A percentile compares a stretch with the other conserved stretches of the same genome.
Evolutionary conservation across 2,113 vertebrate species (phyloP).

Genomic region (Phrynocephalus versicolor): DNA sequence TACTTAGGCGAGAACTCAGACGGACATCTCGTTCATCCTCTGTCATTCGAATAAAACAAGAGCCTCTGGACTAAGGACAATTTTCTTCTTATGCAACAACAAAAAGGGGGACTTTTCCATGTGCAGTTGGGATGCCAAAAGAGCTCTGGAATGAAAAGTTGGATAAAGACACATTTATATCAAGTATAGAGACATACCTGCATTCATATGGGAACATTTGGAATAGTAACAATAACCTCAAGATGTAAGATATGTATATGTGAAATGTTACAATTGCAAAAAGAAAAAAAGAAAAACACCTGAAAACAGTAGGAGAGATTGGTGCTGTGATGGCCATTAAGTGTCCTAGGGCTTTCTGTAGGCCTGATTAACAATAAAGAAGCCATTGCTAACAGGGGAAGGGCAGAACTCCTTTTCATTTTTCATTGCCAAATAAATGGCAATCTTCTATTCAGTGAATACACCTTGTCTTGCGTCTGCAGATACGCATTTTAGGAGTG

Average conservation of each 20-base stretch:
- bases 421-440: slow-evolving; percentile 59
- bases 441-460: slow-evolving; percentile 52
- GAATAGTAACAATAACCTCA: slow-evolving; percentile 76
- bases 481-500: slow-evolving; percentile 58
- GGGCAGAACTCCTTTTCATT: slow-evolving; percentile 45
- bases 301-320: slow-evolving; percentile 59
- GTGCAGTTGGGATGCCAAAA: slow-evolving; percentile 74
- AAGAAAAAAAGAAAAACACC: slow-evolving; percentile 33
- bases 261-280: slow-evolving; percentile 78
- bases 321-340: slow-evolving; percentile 73
- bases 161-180: slow-evolving; percentile 81
- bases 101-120: slow-evolving; percentile 61
- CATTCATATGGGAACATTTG: slow-evolving; percentile 79
- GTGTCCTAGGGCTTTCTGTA: slow-evolving; percentile 62
- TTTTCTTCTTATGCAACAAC: slow-evolving; percentile 68
- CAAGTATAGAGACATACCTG: slow-evolving; percentile 78
- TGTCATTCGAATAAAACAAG: slow-evolving; percentile 90
- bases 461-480: slow-evolving; percentile 62
- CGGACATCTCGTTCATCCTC: slow-evolving; percentile 79
- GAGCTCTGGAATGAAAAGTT: slow-evolving; percentile 74
- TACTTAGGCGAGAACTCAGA: slow-evolving; percentile 86
- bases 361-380: slow-evolving; percentile 70
- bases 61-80: slow-evolving; percentile 86
- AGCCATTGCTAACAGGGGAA: slow-evolving; percentile 71
- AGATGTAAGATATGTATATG: slow-evolving; percentile 76